Conservation (phyloP, 2,113 vertebrate genomes). For the Ptilonorhynchus violaceus region DNA sequence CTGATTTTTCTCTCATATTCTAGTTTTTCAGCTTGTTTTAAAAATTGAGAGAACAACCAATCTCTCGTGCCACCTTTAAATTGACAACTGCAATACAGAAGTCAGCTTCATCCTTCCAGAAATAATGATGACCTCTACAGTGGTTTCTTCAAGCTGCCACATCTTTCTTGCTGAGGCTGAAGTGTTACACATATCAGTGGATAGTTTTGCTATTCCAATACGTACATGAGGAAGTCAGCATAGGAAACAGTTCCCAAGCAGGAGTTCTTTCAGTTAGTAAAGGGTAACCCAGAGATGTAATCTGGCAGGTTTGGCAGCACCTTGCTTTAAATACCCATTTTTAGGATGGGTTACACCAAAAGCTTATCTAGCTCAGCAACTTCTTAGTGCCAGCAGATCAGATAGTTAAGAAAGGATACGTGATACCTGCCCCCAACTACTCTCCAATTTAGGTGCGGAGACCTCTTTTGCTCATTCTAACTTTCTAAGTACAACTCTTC, state of each 20-base stretch:
- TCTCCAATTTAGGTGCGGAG: not conserved
- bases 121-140: not conserved
- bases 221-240: not conserved
- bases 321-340: not conserved
- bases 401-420: not conserved
- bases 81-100: not conserved
- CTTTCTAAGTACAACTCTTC: not conserved
- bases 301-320: not conserved
- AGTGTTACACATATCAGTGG: not conserved
- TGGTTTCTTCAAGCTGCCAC: not conserved
- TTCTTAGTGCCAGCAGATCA: not conserved
- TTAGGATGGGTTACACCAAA: not conserved
- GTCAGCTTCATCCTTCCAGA: not conserved
- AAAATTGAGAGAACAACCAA: not conserved
- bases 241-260: not conserved
- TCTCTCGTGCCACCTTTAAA: rapidly evolving
- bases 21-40: not conserved
- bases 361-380: not conserved
- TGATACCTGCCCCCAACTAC: not conserved
- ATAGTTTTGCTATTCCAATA: not conserved
- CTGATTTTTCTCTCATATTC: not conserved
- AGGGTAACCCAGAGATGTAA: not conserved
- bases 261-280: not conserved
- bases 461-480: not conserved
- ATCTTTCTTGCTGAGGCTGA: not conserved